Evolutionary conservation across 2,797 vertebrate species (phyloP).

Genomic region (Pteronotus mesoamericanus): DNA sequence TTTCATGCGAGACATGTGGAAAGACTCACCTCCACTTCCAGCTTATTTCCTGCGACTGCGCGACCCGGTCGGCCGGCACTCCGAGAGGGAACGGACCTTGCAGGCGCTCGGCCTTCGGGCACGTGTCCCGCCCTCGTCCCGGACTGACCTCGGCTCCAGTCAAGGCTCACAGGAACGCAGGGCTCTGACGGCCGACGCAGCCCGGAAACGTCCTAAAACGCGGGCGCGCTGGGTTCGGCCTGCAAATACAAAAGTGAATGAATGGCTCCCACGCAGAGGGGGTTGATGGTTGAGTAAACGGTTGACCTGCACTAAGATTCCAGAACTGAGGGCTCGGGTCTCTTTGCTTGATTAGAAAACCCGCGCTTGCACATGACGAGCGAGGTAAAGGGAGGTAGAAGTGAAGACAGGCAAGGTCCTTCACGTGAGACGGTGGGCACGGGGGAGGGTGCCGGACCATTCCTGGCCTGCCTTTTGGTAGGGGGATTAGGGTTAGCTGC

Average conservation of each 20-base stretch:
- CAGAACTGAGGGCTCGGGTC: neutral
- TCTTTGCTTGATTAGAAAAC: neutral
- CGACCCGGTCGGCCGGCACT: slow-evolving; percentile 59
- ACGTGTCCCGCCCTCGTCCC: slow-evolving; percentile 14
- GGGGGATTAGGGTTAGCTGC: neutral
- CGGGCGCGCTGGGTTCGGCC: neutral
- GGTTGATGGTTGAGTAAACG: neutral
- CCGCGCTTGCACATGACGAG: neutral
- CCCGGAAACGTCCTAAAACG: neutral
- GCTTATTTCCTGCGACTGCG: slow-evolving; percentile 67
- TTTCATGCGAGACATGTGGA: slow-evolving; percentile 67
- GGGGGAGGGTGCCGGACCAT: neutral
- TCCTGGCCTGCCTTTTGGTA: neutral
- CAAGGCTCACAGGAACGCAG: neutral
- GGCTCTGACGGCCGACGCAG: neutral
- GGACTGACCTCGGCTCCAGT: slow-evolving; percentile 22
- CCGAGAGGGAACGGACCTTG: slow-evolving; percentile 53
- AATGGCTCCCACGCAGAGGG: neutral
- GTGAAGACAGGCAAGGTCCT: neutral
- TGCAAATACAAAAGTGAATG: neutral
- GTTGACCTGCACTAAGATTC: neutral
- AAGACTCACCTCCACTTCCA: slow-evolving; percentile 71
- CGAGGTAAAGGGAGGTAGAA: neutral
- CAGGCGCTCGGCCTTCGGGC: slow-evolving; percentile 35
- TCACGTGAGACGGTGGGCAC: rapidly evolving